Conservation (phyloP, 2,113 vertebrate genomes). For the Alethe diademata region DNA sequence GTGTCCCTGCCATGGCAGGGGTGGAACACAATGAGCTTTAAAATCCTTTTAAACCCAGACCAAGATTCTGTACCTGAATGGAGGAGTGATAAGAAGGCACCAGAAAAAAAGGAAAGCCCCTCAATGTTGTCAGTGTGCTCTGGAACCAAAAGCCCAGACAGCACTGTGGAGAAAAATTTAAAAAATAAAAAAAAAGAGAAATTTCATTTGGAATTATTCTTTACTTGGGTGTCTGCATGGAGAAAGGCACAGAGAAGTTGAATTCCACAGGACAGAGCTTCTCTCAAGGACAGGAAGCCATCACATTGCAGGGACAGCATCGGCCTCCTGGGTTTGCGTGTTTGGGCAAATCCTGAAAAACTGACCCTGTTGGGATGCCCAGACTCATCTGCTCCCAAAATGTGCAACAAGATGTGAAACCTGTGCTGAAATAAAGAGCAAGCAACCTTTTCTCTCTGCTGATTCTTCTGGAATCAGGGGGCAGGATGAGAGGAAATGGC, state of each 20-base stretch:
- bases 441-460: too few relatives aligned
- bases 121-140: neutral
- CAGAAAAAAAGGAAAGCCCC: neutral
- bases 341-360: too few relatives aligned
- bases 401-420: too few relatives aligned
- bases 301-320: too few relatives aligned
- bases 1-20: neutral
- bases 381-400: too few relatives aligned
- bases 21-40: accelerated
- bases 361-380: too few relatives aligned
- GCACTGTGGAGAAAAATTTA: too few relatives aligned
- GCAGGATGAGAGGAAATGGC: too few relatives aligned
- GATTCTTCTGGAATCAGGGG: too few relatives aligned
- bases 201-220: neutral
- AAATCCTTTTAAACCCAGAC: neutral
- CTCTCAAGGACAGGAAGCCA: neutral
- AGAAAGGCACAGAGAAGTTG: neutral
- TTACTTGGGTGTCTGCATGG: neutral
- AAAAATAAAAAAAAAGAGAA: neutral
- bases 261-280: neutral
- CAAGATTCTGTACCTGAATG: neutral
- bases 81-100: neutral
- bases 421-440: too few relatives aligned
- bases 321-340: too few relatives aligned
- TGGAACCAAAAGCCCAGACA: neutral